Evolutionary conservation across 1,140 invertebrate genomes (phyloP), one percentile per base, ranked within the genome.

Genomic region (Atta texana): DNA sequence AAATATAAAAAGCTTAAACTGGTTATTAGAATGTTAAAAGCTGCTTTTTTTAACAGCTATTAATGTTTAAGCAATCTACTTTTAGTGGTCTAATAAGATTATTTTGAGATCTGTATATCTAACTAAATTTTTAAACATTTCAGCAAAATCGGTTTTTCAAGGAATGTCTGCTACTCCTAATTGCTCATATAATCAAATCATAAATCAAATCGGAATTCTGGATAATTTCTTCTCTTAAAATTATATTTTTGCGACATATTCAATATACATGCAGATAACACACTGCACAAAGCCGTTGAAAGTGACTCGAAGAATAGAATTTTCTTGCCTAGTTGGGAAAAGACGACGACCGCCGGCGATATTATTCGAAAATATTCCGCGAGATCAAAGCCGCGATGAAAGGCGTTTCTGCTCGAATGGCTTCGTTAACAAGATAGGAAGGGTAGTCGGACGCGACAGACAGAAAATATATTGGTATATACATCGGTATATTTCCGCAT

Each of bases 321-420:
- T 90, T 87, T 75, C 68, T 59, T 63, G 68, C 68, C n/a, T 77
- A 66, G 64, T 31, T 75, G 66, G 28, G 39, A 53, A 74, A 86
- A 87, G 88, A 84, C 80, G 75, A 68, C 64, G 64, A 59, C 64
- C 84, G 63, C 69, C 61, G 78, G 66, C 86, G 81, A 90, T 89
- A 88, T 90, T 90, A 88, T 90, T 90, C 86, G 80, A 74, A 80
- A 90, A 90, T 88, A 90, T 90, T 84, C 71, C 69, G n/a, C 44
- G 69, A 90, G 88, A 90, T 90, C 89, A 90, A 90, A 90, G 89
- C 88, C 57, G 64, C 57, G 86, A 68, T 90, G 85, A 90, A 90
- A 90, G 86, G 87, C 85, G 57, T 90, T 68, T 90, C 86, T 86
- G 86, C 86, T 88, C 59, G 89, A 90, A 81, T 81, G 51, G 71